Evolutionary conservation across 2,888 invertebrate genomes (phyloP).

Genomic region (Furcula furcula): DNA sequence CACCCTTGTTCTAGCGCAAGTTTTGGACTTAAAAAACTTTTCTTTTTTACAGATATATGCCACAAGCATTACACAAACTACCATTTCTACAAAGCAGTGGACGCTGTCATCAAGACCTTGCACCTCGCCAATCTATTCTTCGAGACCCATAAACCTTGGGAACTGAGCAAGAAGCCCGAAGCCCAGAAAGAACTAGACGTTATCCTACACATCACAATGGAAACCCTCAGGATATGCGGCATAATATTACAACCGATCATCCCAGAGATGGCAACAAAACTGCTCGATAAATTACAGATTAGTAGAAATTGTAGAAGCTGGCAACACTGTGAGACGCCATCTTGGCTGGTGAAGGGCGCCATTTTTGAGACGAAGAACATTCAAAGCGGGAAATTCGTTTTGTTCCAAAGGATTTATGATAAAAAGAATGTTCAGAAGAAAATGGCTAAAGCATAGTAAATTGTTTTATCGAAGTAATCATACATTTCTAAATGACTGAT

Average conservation of each 20-base stretch:
- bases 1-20: no score
- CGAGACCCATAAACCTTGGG: conserved; percentile 94
- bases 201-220: conserved; percentile 91
- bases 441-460: conserved; percentile 38
- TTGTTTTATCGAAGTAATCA: no score
- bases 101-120: conserved; percentile 87
- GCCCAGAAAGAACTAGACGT: conserved; percentile 84
- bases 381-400: conserved; percentile 64
- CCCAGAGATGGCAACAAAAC: conserved; percentile 85
- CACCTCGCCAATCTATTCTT: conserved; percentile 93
- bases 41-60: conserved; percentile 79
- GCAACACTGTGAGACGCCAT: conserved; percentile 60
- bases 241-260: conserved; percentile 93
- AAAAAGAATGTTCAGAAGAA: conserved; percentile 53
- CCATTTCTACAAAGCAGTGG: conserved; percentile 92
- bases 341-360: conserved; percentile 61
- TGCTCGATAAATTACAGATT: conserved; percentile 86
- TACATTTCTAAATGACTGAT: no score
- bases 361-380: conserved; percentile 65
- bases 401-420: conserved; percentile 70
- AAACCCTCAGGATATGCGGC: conserved; percentile 87
- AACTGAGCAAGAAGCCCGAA: conserved; percentile 84
- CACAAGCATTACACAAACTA: conserved; percentile 86
- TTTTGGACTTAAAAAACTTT: no score
- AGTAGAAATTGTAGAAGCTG: conserved; percentile 50